Evolutionary conservation across 2,797 vertebrate species (phyloP), one percentile per base, ranked within the genome.

Genomic region (Buceros bicornis): DNA sequence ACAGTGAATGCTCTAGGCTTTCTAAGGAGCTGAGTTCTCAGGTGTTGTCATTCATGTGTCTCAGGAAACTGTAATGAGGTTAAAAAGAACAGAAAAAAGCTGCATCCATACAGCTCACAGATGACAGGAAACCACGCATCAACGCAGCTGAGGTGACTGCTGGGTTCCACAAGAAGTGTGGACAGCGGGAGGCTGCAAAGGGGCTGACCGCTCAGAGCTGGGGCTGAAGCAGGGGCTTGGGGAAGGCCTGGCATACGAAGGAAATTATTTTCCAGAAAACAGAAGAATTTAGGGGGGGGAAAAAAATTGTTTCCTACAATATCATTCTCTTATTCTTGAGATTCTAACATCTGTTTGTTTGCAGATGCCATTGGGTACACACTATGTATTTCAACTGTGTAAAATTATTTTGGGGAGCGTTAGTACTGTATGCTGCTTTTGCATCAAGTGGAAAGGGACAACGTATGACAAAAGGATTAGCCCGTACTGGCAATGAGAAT

Each of bases 301-400:
- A 48, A 48, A 48, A 10, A 40, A 40, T 40, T 84, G 81, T 95
- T 96, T 93, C 90, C 56, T 67, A 90, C 80, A 85, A 54, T 90
- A 78, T 90, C 77, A 43, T 69, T 57, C 88, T 92, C 74, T 71
- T 90, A 90, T 96, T 96, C 93, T 77, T 82, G 67, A 77, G 87
- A 94, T 97, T 95, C 81, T 95, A 90, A 94, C 81, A 93, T 96
- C 88, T 94, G 83, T 93, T 94, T 97, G 87, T 97, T 94, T 95
- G 88, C 78, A 77, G 74, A 94, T 96, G 64, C 94, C 90, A 65
- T 65, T 89, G 74, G 43, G 64, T 82, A 62, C 89, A 48, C 58
- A 61, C 53, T 67, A 43, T 5, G 12, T 73, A 67, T 93, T 97
- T 95, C 53, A 65, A 76, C 56, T 9, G 5, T 0, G 0, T 71